A percentile compares a stretch with the other conserved stretches of the same genome.
These are phyloP conservation scores for Lophotriccus pileatus DNA, from an alignment of 2,797 vertebrate species.

Conservation along the genomic window DNA sequence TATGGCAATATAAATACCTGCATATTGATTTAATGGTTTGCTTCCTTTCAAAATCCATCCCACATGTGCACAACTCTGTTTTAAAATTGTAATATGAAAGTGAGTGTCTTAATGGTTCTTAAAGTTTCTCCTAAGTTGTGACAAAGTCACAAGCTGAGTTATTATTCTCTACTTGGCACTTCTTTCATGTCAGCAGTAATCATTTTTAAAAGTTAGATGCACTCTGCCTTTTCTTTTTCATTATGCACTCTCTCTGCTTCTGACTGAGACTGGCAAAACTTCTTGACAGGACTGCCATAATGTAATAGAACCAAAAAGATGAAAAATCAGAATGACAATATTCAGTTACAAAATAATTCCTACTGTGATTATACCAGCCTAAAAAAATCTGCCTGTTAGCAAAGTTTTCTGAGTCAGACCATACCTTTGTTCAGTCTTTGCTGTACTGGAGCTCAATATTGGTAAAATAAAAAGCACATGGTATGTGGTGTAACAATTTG, in stretches of 20 bases:
- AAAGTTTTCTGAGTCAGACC: background rate
- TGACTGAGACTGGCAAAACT: constrained; percentile 4
- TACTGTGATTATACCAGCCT: background rate
- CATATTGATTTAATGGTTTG: background rate
- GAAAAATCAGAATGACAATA: background rate
- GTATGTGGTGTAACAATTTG: background rate
- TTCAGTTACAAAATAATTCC: background rate
- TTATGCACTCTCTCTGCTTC: background rate
- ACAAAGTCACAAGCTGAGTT: background rate
- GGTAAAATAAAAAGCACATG: background rate
- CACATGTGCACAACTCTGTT: background rate
- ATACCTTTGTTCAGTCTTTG: background rate
- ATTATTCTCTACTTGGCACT: constrained; percentile 19
- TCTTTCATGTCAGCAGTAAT: constrained; percentile 20
- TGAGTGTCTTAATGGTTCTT: background rate
- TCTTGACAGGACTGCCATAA: background rate
- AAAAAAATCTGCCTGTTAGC: background rate
- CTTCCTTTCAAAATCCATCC: background rate
- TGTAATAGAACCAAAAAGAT: background rate
- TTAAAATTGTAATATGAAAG: background rate
- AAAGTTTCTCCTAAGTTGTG: constrained; percentile 10
- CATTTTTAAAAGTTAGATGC: background rate
- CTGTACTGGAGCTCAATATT: background rate
- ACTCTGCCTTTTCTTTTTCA: constrained; percentile 11
- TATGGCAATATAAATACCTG: background rate